Base-by-base conservation (phyloP, 2,888 invertebrate genomes). In the Cyclophora punctaria region DNA sequence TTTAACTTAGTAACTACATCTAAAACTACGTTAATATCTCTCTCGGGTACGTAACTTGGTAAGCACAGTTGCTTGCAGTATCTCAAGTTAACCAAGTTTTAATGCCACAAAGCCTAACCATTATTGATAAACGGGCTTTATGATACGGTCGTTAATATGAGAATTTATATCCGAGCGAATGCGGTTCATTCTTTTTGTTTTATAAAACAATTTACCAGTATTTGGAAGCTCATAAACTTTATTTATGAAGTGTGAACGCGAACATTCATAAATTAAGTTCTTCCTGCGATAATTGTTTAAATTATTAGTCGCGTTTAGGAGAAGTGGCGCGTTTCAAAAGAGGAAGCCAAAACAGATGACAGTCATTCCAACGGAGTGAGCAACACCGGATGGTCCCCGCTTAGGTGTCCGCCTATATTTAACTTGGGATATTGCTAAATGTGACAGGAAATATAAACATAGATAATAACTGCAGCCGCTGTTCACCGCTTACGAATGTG, bases 331-430 rank as follows among this genome's bases (percentile, higher is more conserved):
- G 57, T 64, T 53, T 54, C 50, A 58, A 60, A 61, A 60, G 64
- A 62, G 64, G 62, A 63, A 65, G 64, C 58, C 63, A 64, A 67
- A 68, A 65, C 62, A 58, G 58, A 64, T 65, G 66, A 66, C 63
- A 63, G 64, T 66, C 70, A 75, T 77, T 74, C 70, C 70, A 65
- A 53, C 55, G 61, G 61, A 59, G 64, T 74, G 73, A 73, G 69
- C 64, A 70, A 69, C 63, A 67, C 75, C 73, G 75, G 71, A 69
- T 67, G 69, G 67, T 66, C 63, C 53, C 64, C 56, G 52, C 45
- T 7, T 50, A 20, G 50, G 53, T 60, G 60, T 61, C 55, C 52
- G 50, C 58, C 66, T 73, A 71, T 69, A 69, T 73, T 68, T 69
- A 67, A 62, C 58, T 49, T 55, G 51, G 51, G 41, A 20, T 64